Evolutionary conservation across 2,797 vertebrate species (phyloP).

Genomic region (Notolepis coatsorum): DNA sequence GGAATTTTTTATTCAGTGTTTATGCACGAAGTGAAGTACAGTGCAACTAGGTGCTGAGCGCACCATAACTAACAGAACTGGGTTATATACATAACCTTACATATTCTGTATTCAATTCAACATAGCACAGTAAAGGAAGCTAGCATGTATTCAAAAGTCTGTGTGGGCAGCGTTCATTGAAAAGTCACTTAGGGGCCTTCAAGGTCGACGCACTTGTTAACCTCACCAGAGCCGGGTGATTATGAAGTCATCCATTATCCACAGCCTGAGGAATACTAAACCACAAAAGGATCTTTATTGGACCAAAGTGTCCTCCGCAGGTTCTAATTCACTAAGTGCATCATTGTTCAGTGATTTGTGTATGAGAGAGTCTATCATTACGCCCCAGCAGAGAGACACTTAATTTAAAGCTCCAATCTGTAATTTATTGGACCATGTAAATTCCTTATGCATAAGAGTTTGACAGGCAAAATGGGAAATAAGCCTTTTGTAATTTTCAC

Average conservation of each 20-base stretch:
- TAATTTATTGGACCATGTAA: too few relatives aligned
- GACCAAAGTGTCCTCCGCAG: slow-evolving; percentile 14
- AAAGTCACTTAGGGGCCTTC: slow-evolving; percentile 32
- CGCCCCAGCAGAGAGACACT: neutral
- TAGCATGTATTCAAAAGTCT: too few relatives aligned
- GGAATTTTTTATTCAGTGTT: too few relatives aligned
- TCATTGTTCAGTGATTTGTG: slow-evolving; percentile 19
- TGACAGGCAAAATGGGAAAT: neutral
- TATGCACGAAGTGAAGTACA: too few relatives aligned
- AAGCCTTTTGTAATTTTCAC: too few relatives aligned
- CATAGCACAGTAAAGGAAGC: too few relatives aligned
- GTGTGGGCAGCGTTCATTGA: too few relatives aligned
- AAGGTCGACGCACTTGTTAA: neutral
- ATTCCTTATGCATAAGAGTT: neutral
- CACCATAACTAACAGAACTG: too few relatives aligned
- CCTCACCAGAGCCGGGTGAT: slow-evolving; percentile 33
- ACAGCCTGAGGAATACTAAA: slow-evolving; percentile 31
- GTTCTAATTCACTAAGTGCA: slow-evolving; percentile 27
- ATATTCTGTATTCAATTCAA: too few relatives aligned
- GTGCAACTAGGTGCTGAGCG: too few relatives aligned
- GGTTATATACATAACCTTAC: too few relatives aligned
- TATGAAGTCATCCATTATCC: slow-evolving; percentile 53
- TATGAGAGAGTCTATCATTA: slow-evolving; percentile 15
- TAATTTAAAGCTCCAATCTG: neutral
- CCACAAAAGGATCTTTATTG: slow-evolving; percentile 27